phyloP scores from a whole-genome alignment of 2,888 invertebrate genomes.

The Melanostoma mellinum region DNA sequence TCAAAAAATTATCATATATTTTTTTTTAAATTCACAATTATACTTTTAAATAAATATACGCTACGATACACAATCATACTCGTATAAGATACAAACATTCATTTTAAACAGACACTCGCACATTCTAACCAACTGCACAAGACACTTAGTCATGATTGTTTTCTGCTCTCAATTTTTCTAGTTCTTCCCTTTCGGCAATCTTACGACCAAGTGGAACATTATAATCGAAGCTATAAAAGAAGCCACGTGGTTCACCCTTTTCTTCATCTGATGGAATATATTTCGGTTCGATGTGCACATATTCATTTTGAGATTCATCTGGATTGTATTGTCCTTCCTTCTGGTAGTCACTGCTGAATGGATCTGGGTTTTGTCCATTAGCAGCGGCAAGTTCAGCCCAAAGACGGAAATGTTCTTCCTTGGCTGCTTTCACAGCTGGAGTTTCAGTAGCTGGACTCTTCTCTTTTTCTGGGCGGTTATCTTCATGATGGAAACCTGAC shows the following conservation, averaged over 20 bases:
- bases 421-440: slow-evolving; percentile 87
- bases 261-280: slow-evolving; percentile 82
- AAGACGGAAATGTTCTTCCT: slow-evolving; percentile 86
- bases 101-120: not conserved
- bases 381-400: slow-evolving; percentile 87
- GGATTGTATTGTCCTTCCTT: slow-evolving; percentile 78
- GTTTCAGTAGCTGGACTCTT: slow-evolving; percentile 87
- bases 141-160: slow-evolving; percentile 75
- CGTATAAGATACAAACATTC: too few species aligned
- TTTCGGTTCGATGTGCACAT: slow-evolving; percentile 79
- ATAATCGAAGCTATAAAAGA: slow-evolving; percentile 88
- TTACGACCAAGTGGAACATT: slow-evolving; percentile 83
- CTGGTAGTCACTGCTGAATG: slow-evolving; percentile 80
- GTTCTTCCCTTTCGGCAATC: slow-evolving; percentile 79
- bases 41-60: too few species aligned
- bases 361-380: slow-evolving; percentile 82
- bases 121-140: slow-evolving; percentile 21
- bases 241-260: slow-evolving; percentile 86
- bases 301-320: slow-evolving; percentile 76
- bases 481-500: slow-evolving; percentile 90
- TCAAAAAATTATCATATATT: too few species aligned
- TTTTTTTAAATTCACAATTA: too few species aligned
- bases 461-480: slow-evolving; percentile 86
- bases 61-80: too few species aligned
- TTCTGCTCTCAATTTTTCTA: slow-evolving; percentile 78